Conservation (phyloP, 2,113 vertebrate species). For the Numida meleagris region DNA sequence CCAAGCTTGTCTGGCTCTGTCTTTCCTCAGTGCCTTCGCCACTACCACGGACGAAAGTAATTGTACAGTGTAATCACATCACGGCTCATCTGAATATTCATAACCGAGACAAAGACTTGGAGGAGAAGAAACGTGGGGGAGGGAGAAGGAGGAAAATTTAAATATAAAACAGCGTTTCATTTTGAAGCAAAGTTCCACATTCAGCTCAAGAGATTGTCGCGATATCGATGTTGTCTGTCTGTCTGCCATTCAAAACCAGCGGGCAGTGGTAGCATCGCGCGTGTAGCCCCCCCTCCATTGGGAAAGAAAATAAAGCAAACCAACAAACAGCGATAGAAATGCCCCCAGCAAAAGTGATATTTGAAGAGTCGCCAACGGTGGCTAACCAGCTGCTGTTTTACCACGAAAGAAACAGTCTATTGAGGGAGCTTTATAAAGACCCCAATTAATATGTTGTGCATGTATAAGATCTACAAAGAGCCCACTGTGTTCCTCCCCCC, state of each 20-base stretch:
- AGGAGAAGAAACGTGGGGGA: conserved; percentile 66
- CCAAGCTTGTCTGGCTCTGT: conserved; percentile 59
- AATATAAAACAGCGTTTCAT: conserved; percentile 77
- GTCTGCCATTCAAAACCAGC: accelerated
- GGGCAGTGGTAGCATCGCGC: not conserved
- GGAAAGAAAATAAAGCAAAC: conserved; percentile 60
- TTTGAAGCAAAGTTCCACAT: conserved; percentile 64
- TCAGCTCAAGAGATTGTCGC: conserved; percentile 34
- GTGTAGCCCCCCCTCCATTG: not conserved
- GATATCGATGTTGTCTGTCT: conserved; percentile 9
- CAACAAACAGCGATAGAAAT: conserved; percentile 57
- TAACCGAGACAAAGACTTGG: conserved; percentile 81
- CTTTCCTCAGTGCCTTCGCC: conserved; percentile 55
- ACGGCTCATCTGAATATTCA: conserved; percentile 88
- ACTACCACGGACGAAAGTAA: conserved; percentile 84
- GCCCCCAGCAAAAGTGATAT: conserved; percentile 73
- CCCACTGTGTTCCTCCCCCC: conserved; percentile 77
- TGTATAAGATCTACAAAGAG: conserved; percentile 81
- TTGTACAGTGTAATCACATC: conserved; percentile 87
- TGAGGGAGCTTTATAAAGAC: conserved; percentile 78
- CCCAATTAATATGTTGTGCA: conserved; percentile 80
- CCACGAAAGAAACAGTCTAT: conserved; percentile 78
- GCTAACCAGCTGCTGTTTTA: conserved; percentile 79
- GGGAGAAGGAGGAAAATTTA: conserved; percentile 74
- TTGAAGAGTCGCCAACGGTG: conserved; percentile 75